Conservation (phyloP, 2,888 invertebrate genomes). For the Ochropacha duplaris region DNA sequence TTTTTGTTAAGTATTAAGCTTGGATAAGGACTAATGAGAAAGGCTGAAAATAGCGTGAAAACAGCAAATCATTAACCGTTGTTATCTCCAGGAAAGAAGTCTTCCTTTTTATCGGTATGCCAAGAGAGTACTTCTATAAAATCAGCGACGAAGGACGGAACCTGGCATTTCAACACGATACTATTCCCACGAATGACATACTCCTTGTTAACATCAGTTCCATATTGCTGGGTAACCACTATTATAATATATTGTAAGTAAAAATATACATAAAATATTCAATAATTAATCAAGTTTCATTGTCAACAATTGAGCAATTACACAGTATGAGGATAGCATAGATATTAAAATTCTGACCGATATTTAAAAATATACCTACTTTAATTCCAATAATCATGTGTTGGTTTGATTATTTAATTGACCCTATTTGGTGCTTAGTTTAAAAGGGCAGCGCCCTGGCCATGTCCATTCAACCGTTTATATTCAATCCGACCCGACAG, state of each 20-base stretch:
- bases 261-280: no score
- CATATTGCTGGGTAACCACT: slow-evolving; percentile 92
- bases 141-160: slow-evolving; percentile 94
- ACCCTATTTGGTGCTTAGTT: slow-evolving; percentile 58
- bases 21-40: slow-evolving; percentile 20
- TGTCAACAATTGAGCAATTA: no score
- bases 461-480: slow-evolving; percentile 45
- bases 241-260: slow-evolving; percentile 9
- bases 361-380: neutral
- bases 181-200: slow-evolving; percentile 92
- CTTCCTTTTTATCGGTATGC: slow-evolving; percentile 90
- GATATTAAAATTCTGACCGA: neutral
- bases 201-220: slow-evolving; percentile 93
- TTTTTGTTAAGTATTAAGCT: slow-evolving; percentile 7
- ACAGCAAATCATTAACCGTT: slow-evolving; percentile 75
- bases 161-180: slow-evolving; percentile 90
- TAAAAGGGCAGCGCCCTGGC: slow-evolving; percentile 59
- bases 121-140: slow-evolving; percentile 92
- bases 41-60: slow-evolving; percentile 18
- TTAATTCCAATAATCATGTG: slow-evolving; percentile 9
- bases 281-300: no score
- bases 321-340: no score
- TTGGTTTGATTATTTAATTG: slow-evolving; percentile 64
- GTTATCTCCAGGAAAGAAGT: slow-evolving; percentile 85
- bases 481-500: slow-evolving; percentile 11